Conservation (phyloP, 2,113 vertebrate genomes). For the Danionella cerebrum region DNA sequence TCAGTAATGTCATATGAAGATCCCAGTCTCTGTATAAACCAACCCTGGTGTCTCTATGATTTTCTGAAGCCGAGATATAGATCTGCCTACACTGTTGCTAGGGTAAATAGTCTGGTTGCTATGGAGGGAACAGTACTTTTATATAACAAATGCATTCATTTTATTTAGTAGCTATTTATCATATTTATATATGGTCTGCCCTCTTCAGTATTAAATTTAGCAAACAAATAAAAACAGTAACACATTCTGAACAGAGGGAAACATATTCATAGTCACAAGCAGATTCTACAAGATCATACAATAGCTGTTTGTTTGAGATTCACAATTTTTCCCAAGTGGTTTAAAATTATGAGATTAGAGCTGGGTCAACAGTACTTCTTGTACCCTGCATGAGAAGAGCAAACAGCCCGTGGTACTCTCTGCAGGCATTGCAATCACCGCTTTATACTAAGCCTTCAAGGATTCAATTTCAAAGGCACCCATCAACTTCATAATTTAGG, state of each 20-base stretch:
- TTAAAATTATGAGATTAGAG: slow-evolving; percentile 26
- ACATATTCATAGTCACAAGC: neutral
- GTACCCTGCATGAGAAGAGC: slow-evolving; percentile 5
- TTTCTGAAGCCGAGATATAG: no score
- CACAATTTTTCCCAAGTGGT: slow-evolving; percentile 1
- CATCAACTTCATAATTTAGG: neutral
- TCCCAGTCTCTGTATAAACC: no score
- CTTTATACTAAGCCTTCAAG: slow-evolving; percentile 12
- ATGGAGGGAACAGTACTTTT: no score
- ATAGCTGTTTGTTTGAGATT: slow-evolving; percentile 6
- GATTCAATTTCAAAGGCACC: slow-evolving; percentile 8
- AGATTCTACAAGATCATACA: slow-evolving; percentile 8
- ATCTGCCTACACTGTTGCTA: no score
- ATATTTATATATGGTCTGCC: no score
- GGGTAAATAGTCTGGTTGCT: no score
- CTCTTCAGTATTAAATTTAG: no score
- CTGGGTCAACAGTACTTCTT: slow-evolving; percentile 19
- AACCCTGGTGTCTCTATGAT: no score
- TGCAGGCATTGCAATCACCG: slow-evolving; percentile 17
- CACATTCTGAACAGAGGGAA: neutral
- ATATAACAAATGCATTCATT: no score
- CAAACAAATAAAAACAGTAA: no score
- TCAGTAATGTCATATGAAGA: no score
- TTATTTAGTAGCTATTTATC: no score
- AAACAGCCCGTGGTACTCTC: slow-evolving; percentile 22